A percentile compares a stretch with the other conserved stretches of the same genome.
Evolutionary conservation across 2,113 vertebrate species (phyloP).

Genomic region (Ceyx margarethae): DNA sequence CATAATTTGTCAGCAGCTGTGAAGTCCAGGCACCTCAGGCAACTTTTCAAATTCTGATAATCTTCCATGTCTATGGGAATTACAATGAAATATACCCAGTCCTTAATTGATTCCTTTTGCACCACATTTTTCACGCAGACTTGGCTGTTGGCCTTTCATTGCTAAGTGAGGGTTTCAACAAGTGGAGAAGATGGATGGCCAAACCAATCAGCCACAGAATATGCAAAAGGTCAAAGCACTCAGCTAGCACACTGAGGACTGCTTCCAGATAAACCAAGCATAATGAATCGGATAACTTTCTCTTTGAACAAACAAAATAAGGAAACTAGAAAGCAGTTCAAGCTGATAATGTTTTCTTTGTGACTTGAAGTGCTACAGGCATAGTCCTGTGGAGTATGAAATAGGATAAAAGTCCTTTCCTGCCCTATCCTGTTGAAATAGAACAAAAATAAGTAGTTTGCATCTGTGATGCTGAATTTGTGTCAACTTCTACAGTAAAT

Average conservation of each 20-base stretch:
- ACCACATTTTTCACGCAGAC: conserved; percentile 22
- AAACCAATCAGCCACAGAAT: conserved; percentile 24
- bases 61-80: conserved; percentile 27
- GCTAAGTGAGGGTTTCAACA: conserved; percentile 56
- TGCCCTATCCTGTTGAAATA: not conserved
- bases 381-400: not conserved
- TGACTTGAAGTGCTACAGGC: not conserved
- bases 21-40: not conserved
- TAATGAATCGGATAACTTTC: not conserved
- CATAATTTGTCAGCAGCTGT: conserved; percentile 32
- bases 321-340: conserved; percentile 23
- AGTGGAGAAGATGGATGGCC: conserved; percentile 46
- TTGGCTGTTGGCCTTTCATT: conserved; percentile 58
- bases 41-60: conserved; percentile 26
- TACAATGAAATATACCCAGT: conserved; percentile 12
- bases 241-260: not conserved
- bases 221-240: conserved; percentile 50
- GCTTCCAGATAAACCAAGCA: conserved; percentile 40
- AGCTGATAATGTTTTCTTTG: conserved; percentile 15
- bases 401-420: not conserved
- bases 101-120: conserved; percentile 55
- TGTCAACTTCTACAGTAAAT: not conserved
- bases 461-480: not conserved
- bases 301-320: conserved; percentile 41
- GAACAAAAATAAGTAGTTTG: not conserved